Conservation (phyloP, 2,797 vertebrate genomes). For the Melanotaenia nigrans region DNA sequence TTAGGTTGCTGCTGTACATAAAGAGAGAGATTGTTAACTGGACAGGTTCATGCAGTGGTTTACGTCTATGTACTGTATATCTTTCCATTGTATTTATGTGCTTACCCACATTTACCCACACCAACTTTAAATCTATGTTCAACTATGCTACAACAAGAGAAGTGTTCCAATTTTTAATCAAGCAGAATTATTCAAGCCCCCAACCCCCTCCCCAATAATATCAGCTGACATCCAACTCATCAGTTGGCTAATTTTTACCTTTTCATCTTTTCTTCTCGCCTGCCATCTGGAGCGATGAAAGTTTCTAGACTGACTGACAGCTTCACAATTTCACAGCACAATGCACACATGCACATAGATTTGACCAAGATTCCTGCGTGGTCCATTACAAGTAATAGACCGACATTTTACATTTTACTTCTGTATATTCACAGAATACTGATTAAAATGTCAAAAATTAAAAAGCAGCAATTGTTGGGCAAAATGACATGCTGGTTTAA, state of each 20-base stretch:
- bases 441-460: neutral
- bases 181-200: conserved; percentile 47
- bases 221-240: conserved; percentile 20
- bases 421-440: neutral
- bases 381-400: neutral
- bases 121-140: conserved; percentile 6
- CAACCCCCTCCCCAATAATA: conserved; percentile 1
- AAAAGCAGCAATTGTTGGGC: neutral
- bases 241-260: conserved; percentile 1
- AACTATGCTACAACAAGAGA: conserved; percentile 12
- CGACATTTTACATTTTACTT: neutral
- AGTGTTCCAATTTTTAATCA: conserved; percentile 18
- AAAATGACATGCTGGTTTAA: neutral
- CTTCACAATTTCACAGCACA: neutral
- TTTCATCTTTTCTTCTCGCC: conserved; percentile 2
- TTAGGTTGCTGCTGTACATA: conserved; percentile 39
- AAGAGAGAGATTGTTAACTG: conserved; percentile 16
- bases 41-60: conserved; percentile 1
- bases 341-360: neutral
- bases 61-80: neutral
- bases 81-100: neutral
- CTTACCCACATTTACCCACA: neutral
- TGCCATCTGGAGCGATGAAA: conserved; percentile 1
- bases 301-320: conserved; percentile 7
- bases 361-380: neutral